Evolutionary conservation across 2,113 vertebrate species (phyloP).

Genomic region (Thryonomys swinderianus): DNA sequence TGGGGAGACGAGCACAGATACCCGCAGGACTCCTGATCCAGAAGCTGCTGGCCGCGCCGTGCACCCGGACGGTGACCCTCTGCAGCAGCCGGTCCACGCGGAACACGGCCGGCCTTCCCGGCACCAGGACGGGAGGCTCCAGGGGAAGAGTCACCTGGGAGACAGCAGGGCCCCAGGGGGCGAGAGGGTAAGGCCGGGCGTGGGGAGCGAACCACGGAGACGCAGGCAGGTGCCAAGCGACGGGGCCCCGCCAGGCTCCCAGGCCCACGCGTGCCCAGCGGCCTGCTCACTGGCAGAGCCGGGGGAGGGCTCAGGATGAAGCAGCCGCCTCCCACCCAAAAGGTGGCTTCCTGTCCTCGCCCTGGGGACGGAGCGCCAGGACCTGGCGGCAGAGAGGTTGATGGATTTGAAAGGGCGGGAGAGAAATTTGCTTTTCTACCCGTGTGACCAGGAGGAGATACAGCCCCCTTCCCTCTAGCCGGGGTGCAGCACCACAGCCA

Average conservation of each 20-base stretch:
- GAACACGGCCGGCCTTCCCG: slow-evolving; percentile 82
- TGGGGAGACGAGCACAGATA: slow-evolving; percentile 47
- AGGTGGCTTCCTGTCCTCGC: background rate
- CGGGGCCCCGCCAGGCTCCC: background rate
- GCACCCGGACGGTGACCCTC: slow-evolving; percentile 86
- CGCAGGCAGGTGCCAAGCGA: background rate
- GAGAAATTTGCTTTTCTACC: background rate
- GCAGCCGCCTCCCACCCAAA: background rate
- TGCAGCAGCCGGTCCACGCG: slow-evolving; percentile 87
- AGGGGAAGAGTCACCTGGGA: slow-evolving; percentile 89
- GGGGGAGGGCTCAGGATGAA: background rate
- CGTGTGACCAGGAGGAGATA: background rate
- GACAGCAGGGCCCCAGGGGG: background rate
- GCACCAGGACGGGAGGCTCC: slow-evolving; percentile 73
- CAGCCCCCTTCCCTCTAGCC: background rate
- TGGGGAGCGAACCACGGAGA: background rate
- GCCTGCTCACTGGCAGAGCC: background rate
- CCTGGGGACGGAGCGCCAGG: background rate
- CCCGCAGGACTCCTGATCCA: slow-evolving; percentile 87
- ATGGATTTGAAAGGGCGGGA: background rate
- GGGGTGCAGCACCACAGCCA: background rate
- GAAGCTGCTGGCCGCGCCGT: slow-evolving; percentile 84
- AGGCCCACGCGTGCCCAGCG: background rate
- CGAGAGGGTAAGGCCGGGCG: background rate
- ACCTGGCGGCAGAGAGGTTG: background rate